A percentile compares a stretch with the other conserved stretches of the same genome.
These are phyloP conservation scores for Actinemys pallida DNA, from an alignment of 2,113 vertebrate species.

Conservation along the genomic window DNA sequence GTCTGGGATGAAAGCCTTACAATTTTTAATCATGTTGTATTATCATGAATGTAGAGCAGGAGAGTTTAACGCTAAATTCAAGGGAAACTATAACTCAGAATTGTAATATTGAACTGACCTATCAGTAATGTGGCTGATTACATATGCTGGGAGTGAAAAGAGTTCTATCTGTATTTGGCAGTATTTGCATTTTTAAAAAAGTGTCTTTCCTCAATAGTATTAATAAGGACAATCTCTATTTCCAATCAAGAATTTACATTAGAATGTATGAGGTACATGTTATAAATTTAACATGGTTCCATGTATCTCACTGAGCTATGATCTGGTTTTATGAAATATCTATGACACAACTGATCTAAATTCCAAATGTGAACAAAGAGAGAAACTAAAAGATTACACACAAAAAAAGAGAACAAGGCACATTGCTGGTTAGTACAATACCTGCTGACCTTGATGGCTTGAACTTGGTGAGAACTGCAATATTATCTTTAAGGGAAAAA, in stretches of 20 bases:
- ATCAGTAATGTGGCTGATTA: not conserved
- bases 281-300: not conserved
- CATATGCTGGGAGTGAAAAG: not conserved
- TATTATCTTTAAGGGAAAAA: slow-evolving; percentile 75
- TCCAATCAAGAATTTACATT: not conserved
- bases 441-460: slow-evolving; percentile 57
- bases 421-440: slow-evolving; percentile 46
- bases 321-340: not conserved
- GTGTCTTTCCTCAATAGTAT: not conserved
- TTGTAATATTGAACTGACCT: not conserved
- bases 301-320: not conserved
- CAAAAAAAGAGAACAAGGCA: accelerated
- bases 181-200: not conserved
- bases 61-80: not conserved
- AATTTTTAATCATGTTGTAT: not conserved
- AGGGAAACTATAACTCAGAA: not conserved
- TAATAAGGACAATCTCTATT: not conserved
- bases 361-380: not conserved
- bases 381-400: not conserved
- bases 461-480: slow-evolving; percentile 69
- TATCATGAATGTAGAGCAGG: not conserved
- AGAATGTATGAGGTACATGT: not conserved
- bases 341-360: not conserved
- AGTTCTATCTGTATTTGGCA: not conserved
- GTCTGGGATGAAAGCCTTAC: not conserved